These are phyloP conservation scores for Colinus virginianus DNA, from an alignment of 2,113 vertebrate genomes.

Conservation along the genomic window DNA sequence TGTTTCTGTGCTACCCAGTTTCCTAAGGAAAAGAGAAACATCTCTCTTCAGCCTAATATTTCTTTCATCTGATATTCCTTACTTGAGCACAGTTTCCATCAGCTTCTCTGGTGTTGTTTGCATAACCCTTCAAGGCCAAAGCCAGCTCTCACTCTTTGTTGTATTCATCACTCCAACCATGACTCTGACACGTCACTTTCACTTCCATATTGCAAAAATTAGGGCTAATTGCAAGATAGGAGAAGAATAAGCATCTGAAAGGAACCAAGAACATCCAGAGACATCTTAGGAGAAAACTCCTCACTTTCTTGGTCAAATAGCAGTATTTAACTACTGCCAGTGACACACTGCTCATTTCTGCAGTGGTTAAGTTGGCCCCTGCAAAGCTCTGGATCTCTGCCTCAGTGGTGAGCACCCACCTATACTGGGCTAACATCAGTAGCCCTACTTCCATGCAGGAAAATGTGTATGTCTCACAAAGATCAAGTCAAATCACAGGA, in stretches of 20 bases:
- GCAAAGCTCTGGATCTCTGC: not conserved
- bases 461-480: not conserved
- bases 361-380: not conserved
- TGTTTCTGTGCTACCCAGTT: not conserved
- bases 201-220: not conserved
- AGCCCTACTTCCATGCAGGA: not conserved
- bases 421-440: not conserved
- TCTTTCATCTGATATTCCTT: not conserved
- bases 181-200: not conserved
- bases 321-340: not conserved
- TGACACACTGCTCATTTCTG: not conserved
- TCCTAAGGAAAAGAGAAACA: not conserved
- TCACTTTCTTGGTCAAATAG: not conserved
- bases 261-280: not conserved
- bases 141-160: not conserved
- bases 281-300: not conserved
- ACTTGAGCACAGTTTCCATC: not conserved
- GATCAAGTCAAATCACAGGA: not conserved
- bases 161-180: not conserved
- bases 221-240: fast-evolving
- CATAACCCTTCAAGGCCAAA: not conserved
- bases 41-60: not conserved
- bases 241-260: not conserved
- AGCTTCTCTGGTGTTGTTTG: not conserved
- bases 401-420: not conserved